Percentiles rank a stretch among this genome's conserved stretches.
These are phyloP conservation scores for Dendroctonus ponderosae DNA, from an alignment of 1,140 invertebrate genomes.

Conservation along the genomic window DNA sequence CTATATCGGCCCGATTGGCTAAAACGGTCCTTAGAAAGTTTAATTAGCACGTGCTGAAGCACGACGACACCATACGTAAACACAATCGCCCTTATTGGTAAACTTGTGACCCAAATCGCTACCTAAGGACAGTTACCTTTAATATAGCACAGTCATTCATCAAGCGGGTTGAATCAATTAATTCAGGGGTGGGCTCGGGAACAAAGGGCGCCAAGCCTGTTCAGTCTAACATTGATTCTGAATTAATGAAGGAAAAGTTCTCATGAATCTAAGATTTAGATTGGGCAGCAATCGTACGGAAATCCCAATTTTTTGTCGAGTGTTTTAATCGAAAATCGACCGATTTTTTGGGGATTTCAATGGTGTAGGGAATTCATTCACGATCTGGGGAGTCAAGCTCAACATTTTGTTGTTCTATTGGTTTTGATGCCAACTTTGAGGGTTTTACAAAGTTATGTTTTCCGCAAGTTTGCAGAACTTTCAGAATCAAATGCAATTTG, in stretches of 20 bases:
- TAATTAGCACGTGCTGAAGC: neutral
- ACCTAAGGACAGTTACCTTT: conserved; percentile 20
- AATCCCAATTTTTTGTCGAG: neutral
- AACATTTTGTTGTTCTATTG: too few relatives aligned
- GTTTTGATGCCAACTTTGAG: too few relatives aligned
- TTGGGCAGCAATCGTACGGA: neutral
- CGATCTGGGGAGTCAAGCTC: too few relatives aligned
- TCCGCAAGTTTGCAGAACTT: too few relatives aligned
- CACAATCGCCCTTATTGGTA: conserved; percentile 17
- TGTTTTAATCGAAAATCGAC: too few relatives aligned
- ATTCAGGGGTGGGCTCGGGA: neutral
- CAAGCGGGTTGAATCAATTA: conserved; percentile 7
- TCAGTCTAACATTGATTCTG: conserved; percentile 1
- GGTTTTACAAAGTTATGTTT: too few relatives aligned
- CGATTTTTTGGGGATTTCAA: too few relatives aligned
- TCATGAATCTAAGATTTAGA: conserved; percentile 1
- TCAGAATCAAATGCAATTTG: too few relatives aligned
- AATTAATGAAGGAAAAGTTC: conserved; percentile 6
- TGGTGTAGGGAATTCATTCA: too few relatives aligned
- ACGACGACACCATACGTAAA: neutral
- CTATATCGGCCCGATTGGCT: too few relatives aligned
- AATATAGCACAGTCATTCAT: conserved; percentile 11
- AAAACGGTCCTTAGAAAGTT: neutral
- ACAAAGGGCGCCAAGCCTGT: neutral
- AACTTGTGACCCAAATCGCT: conserved; percentile 14